Evolutionary conservation across 1,140 invertebrate species (phyloP).

Genomic region (Bombus waltoni): DNA sequence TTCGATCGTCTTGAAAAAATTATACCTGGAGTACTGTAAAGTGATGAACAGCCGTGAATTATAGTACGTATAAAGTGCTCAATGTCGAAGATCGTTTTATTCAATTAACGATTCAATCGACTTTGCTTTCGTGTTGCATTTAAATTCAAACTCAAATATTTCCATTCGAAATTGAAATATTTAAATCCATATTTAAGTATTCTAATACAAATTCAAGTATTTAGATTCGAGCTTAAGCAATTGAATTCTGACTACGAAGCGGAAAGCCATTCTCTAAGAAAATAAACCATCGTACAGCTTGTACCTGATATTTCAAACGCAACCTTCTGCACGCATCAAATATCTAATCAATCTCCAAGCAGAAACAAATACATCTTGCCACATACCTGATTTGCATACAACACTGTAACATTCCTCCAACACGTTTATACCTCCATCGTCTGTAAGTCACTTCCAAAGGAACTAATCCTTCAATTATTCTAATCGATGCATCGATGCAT

Average conservation of each 20-base stretch:
- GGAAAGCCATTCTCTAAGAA: neutral
- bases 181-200: no score
- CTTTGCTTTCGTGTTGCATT: neutral
- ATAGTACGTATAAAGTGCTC: neutral
- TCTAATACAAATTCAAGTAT: no score
- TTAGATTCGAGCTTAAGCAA: no score
- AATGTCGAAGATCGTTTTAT: no score
- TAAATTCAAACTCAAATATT: neutral
- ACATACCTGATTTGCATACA: neutral
- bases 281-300: neutral
- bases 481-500: neutral
- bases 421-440: neutral
- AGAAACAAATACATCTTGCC: neutral
- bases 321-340: neutral
- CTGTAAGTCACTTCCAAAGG: no score
- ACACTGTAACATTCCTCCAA: neutral
- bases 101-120: no score
- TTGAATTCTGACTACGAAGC: no score
- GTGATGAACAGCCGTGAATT: neutral
- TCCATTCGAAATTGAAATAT: neutral
- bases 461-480: conserved; percentile 12
- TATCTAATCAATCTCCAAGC: neutral
- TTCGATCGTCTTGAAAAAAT: neutral
- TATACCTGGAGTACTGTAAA: neutral
- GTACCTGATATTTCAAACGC: neutral